Percentiles rank a stretch among this genome's conserved stretches.
Evolutionary conservation across 2,888 invertebrate species (phyloP).

Genomic region (Caenorhabditis imperialis): DNA sequence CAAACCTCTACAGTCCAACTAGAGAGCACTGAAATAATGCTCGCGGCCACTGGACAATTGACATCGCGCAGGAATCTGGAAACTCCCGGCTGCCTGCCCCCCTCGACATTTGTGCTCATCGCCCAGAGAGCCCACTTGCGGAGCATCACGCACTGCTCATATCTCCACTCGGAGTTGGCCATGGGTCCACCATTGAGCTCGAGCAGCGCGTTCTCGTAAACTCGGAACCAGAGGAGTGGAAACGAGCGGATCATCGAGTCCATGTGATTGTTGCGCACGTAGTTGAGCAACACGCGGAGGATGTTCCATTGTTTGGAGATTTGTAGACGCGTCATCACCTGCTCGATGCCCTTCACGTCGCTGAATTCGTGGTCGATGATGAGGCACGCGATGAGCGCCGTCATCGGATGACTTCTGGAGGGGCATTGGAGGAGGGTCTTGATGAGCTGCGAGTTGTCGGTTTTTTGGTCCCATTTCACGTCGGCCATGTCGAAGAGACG

Average conservation of each 20-base stretch:
- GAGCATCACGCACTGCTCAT: conserved; percentile 41
- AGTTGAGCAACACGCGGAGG: conserved; percentile 31
- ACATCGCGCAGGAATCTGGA: conserved; percentile 37
- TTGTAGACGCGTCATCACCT: conserved; percentile 46
- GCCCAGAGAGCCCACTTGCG: conserved; percentile 52
- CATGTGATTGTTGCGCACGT: conserved; percentile 15
- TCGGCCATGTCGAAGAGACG: conserved; percentile 33
- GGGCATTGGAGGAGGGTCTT: conserved; percentile 41
- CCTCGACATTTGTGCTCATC: conserved; percentile 47
- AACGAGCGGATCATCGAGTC: conserved; percentile 43
- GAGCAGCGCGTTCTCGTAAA: conserved; percentile 44
- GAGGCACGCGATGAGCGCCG: conserved; percentile 40
- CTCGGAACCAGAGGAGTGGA: conserved; percentile 46
- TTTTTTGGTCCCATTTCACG: conserved; percentile 11
- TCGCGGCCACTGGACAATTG: conserved; percentile 39
- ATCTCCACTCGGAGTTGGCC: conserved; percentile 28
- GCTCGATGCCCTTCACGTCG: conserved; percentile 46
- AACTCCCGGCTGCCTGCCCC: conserved; percentile 29
- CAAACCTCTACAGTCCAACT: conserved; percentile 30
- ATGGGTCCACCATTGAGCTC: conserved; percentile 29
- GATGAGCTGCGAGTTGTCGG: conserved; percentile 36
- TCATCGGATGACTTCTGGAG: conserved; percentile 34
- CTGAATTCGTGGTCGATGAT: conserved; percentile 45
- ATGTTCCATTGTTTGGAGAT: conserved; percentile 42
- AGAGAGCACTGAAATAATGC: conserved; percentile 37